phyloP scores from a whole-genome alignment of 1,140 invertebrate species.

The Sarcophaga bullata region DNA sequence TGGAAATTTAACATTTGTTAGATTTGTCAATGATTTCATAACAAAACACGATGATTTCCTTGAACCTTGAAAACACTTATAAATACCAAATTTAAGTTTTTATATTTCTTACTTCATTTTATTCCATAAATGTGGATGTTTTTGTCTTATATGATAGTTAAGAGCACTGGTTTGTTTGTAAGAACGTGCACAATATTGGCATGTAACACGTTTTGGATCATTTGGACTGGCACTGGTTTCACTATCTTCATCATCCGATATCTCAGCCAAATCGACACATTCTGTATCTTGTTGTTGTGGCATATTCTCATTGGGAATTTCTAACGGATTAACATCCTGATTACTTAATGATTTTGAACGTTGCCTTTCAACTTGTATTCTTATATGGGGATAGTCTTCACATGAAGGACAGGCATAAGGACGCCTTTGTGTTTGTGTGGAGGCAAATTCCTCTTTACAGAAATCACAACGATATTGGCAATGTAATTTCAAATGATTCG shows the following conservation, averaged over 20 bases:
- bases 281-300: neutral
- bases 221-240: neutral
- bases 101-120: neutral
- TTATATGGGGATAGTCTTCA: constrained; percentile 23
- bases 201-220: neutral
- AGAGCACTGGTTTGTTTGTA: constrained; percentile 11
- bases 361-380: constrained; percentile 12
- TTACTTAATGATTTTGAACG: neutral
- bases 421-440: constrained; percentile 37
- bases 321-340: neutral
- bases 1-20: no score
- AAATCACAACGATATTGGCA: constrained; percentile 49
- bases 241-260: neutral
- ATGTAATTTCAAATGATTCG: constrained; percentile 46
- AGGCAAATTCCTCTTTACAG: constrained; percentile 42
- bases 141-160: constrained; percentile 11
- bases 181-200: constrained; percentile 13
- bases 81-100: neutral
- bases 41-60: no score
- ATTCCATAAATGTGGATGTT: neutral
- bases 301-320: neutral
- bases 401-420: constrained; percentile 44
- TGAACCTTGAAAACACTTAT: neutral
- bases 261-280: constrained; percentile 23
- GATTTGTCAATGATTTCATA: no score